Percentiles rank a stretch among this genome's conserved stretches.
These are phyloP conservation scores for Muricea muricata DNA, from an alignment of 92 coral and sea anemone species.

Conservation along the genomic window DNA sequence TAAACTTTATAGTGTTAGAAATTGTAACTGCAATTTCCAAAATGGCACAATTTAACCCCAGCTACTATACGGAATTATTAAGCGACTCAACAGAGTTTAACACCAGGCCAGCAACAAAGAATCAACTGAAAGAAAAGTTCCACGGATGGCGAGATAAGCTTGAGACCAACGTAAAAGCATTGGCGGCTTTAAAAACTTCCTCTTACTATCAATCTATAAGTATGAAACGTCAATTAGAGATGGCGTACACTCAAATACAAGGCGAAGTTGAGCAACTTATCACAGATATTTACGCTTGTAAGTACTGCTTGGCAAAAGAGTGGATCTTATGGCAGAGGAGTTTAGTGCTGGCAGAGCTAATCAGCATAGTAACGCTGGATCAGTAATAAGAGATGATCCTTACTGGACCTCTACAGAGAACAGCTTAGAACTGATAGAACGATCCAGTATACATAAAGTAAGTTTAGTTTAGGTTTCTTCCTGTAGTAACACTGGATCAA, in stretches of 20 bases:
- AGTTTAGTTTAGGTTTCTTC: too few relatives aligned
- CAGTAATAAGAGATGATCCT: too few relatives aligned
- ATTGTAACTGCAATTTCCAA: constrained; percentile 70
- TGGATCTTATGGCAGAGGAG: background rate
- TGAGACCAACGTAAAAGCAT: background rate
- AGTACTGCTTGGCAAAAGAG: background rate
- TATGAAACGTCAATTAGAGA: background rate
- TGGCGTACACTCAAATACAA: background rate
- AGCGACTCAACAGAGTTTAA: constrained; percentile 21
- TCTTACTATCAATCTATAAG: background rate
- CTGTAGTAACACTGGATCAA: too few relatives aligned
- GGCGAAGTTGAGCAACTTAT: background rate
- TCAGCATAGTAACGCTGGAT: background rate
- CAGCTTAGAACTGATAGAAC: too few relatives aligned
- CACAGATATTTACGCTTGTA: background rate
- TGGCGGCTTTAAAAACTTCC: background rate
- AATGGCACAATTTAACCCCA: constrained; percentile 64
- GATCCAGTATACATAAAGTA: too few relatives aligned
- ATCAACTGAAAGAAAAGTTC: background rate
- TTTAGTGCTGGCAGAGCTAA: background rate
- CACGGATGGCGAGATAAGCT: background rate
- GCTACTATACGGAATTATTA: constrained; percentile 31
- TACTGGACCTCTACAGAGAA: too few relatives aligned
- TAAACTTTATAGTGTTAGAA: constrained; percentile 62
- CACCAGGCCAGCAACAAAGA: background rate